Evolutionary conservation across 2,113 vertebrate species (phyloP).

Genomic region (Nanorana parkeri): DNA sequence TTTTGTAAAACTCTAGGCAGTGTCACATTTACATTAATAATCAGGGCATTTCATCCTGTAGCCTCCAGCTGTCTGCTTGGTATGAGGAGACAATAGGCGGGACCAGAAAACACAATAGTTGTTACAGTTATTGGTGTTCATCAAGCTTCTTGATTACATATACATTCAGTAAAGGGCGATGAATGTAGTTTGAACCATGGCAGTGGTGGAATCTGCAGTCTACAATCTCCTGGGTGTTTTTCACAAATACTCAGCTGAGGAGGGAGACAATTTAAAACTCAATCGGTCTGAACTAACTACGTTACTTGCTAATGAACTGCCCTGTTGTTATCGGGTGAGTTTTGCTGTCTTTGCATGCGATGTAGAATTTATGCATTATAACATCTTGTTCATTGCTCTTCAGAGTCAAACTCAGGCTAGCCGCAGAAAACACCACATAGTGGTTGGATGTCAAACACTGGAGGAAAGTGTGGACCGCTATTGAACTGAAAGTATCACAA

Average conservation of each 20-base stretch:
- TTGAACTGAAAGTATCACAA: no score
- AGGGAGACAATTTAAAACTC: slow-evolving; percentile 44
- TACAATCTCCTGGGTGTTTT: slow-evolving; percentile 52
- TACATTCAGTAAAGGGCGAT: slow-evolving; percentile 12
- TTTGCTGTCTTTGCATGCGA: no score
- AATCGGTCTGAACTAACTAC: slow-evolving; percentile 32
- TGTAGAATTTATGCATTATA: no score
- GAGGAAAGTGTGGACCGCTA: no score
- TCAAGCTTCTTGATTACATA: no score
- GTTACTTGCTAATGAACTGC: slow-evolving; percentile 35
- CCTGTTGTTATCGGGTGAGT: slow-evolving; percentile 52
- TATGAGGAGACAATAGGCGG: not conserved
- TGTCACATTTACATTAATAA: slow-evolving; percentile 36
- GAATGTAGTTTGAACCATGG: slow-evolving; percentile 5
- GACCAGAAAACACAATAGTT: not conserved
- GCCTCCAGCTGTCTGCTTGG: not conserved
- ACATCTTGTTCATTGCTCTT: no score
- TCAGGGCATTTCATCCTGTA: not conserved
- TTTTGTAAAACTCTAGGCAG: not conserved
- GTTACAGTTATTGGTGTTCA: not conserved
- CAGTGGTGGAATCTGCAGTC: slow-evolving; percentile 38
- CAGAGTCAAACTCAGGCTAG: no score
- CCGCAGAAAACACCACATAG: no score
- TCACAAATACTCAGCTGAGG: slow-evolving; percentile 49
- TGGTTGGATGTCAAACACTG: no score